phyloP scores from a whole-genome alignment of 2,113 vertebrate species.

The Emydura subglobosa region DNA sequence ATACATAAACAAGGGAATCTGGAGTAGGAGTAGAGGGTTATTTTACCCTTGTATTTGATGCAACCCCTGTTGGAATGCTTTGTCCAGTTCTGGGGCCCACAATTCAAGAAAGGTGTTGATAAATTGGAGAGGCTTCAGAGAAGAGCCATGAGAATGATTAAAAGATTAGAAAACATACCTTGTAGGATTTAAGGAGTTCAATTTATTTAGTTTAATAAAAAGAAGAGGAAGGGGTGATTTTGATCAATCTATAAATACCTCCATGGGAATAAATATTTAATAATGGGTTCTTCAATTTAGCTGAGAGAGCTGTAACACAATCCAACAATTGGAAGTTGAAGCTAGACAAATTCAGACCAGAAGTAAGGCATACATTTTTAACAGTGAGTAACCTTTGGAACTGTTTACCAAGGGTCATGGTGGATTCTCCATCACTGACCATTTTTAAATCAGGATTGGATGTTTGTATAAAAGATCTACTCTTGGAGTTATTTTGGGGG shows the following conservation, averaged over 20 bases:
- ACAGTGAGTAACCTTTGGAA: neutral
- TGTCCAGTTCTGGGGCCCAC: neutral
- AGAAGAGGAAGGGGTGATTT: neutral
- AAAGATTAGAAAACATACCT: neutral
- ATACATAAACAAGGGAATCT: neutral
- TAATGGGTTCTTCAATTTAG: neutral
- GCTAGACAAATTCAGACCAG: neutral
- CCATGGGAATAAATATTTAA: neutral
- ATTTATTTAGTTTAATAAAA: no score
- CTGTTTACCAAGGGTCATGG: neutral
- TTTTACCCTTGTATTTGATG: no score
- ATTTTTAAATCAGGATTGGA: neutral
- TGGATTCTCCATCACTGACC: neutral
- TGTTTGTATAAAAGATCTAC: neutral
- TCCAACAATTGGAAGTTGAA: neutral
- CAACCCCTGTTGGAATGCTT: neutral
- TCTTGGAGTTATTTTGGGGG: neutral
- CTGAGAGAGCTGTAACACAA: neutral
- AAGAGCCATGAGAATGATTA: neutral
- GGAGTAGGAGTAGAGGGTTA: neutral
- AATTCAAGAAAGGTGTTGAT: neutral
- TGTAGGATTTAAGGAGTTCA: neutral
- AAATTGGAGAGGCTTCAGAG: neutral
- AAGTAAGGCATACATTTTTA: neutral
- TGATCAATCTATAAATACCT: neutral